Conservation (phyloP, 2,888 invertebrate species). For the Boloria selene region DNA sequence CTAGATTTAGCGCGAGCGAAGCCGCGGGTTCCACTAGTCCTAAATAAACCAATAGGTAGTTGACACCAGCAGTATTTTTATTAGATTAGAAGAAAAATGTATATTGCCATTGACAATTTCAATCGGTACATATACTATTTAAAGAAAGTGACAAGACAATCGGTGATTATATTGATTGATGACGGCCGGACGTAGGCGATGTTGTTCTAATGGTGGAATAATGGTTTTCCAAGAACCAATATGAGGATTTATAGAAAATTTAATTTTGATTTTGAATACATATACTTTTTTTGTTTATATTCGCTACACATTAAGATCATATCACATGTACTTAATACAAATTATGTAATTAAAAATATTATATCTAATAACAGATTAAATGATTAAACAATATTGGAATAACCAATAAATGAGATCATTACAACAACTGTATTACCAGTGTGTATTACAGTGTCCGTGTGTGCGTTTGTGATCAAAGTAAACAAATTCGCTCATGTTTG, state of each 20-base stretch:
- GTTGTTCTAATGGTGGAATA: conserved; percentile 12
- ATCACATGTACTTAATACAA: background rate
- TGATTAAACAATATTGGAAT: conserved; percentile 19
- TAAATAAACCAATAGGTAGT: no score
- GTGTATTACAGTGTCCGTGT: background rate
- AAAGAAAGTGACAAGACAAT: conserved; percentile 59
- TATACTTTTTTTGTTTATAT: conserved; percentile 1
- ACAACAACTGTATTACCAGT: conserved; percentile 27
- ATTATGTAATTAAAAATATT: conserved; percentile 5
- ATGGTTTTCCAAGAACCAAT: conserved; percentile 8
- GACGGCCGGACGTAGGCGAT: conserved; percentile 43
- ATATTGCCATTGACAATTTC: conserved; percentile 22
- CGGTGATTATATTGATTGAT: conserved; percentile 70
- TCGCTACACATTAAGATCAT: no score
- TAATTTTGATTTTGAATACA: background rate
- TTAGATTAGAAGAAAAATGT: background rate
- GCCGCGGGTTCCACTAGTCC: no score
- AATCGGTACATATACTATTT: conserved; percentile 36
- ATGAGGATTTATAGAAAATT: conserved; percentile 10
- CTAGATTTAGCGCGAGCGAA: no score
- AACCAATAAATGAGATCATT: conserved; percentile 29
- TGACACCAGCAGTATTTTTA: no score
- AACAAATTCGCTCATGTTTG: conserved; percentile 54
- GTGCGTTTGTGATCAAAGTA: conserved; percentile 29
- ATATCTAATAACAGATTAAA: conserved; percentile 15